phyloP scores from a whole-genome alignment of 2,797 vertebrate species.

The Pangasius larnaudii region DNA sequence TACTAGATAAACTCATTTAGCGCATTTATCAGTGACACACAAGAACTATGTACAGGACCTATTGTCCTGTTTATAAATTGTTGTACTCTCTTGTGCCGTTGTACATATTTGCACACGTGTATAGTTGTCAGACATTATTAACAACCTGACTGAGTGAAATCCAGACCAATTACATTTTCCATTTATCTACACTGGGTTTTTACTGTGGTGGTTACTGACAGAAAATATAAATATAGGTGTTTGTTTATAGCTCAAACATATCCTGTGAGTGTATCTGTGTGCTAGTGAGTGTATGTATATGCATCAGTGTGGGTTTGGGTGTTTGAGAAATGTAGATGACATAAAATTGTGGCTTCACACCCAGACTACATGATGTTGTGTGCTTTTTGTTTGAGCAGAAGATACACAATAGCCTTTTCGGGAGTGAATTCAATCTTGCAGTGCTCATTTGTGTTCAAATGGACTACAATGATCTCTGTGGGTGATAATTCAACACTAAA shows the following conservation, averaged over 20 bases:
- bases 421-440: neutral
- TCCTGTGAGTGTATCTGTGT: neutral
- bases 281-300: neutral
- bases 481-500: neutral
- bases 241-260: neutral
- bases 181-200: neutral
- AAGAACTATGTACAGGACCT: too few species aligned
- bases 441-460: neutral
- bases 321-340: neutral
- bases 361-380: neutral
- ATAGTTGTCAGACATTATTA: neutral
- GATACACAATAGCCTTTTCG: neutral
- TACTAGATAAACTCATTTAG: neutral
- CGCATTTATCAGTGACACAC: too few species aligned
- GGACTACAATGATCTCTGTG: neutral
- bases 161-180: neutral
- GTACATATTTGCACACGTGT: too few species aligned
- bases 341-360: neutral
- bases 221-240: neutral
- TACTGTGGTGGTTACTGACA: neutral
- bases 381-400: neutral
- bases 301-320: neutral
- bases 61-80: too few species aligned
- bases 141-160: neutral
- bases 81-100: too few species aligned